A percentile compares a stretch with the other conserved stretches of the same genome.
Conservation (phyloP, 64 coral and sea anemone species). For the Pocillopora verrucosa region DNA sequence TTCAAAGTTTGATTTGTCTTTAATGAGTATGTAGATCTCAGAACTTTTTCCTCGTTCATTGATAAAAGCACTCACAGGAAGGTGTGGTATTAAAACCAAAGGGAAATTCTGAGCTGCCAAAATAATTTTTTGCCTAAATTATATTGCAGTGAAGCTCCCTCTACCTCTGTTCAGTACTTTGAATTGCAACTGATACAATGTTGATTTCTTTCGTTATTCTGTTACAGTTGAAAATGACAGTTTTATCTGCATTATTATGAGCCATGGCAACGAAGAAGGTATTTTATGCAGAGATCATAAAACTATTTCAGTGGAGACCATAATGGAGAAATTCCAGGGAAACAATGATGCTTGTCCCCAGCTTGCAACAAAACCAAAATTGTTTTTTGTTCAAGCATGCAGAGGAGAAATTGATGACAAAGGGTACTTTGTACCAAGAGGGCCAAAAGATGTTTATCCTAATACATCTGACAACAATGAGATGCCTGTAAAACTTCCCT, state of each 20-base stretch:
- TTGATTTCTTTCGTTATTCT: neutral
- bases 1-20: too few relatives aligned
- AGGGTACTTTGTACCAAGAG: conserved; percentile 49
- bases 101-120: too few relatives aligned
- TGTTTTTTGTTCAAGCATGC: conserved; percentile 89
- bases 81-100: too few relatives aligned
- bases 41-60: too few relatives aligned
- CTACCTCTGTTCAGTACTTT: too few relatives aligned
- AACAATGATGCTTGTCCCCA: conserved; percentile 41
- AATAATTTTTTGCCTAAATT: too few relatives aligned
- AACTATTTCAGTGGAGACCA: conserved; percentile 62
- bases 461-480: conserved; percentile 36
- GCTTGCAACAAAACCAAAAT: conserved; percentile 74
- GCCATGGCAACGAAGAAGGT: conserved; percentile 68
- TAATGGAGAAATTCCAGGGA: conserved; percentile 68
- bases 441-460: conserved; percentile 1
- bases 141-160: too few relatives aligned
- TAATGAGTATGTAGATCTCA: too few relatives aligned
- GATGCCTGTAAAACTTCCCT: conserved; percentile 76
- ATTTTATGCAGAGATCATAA: conserved; percentile 50
- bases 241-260: conserved; percentile 84
- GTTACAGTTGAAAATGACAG: conserved; percentile 63
- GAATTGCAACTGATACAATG: neutral
- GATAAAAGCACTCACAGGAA: too few relatives aligned
- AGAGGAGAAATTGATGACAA: conserved; percentile 69